These are phyloP conservation scores for Sphaerophoria rueppellii DNA, from an alignment of 2,888 invertebrate genomes.

Conservation along the genomic window DNA sequence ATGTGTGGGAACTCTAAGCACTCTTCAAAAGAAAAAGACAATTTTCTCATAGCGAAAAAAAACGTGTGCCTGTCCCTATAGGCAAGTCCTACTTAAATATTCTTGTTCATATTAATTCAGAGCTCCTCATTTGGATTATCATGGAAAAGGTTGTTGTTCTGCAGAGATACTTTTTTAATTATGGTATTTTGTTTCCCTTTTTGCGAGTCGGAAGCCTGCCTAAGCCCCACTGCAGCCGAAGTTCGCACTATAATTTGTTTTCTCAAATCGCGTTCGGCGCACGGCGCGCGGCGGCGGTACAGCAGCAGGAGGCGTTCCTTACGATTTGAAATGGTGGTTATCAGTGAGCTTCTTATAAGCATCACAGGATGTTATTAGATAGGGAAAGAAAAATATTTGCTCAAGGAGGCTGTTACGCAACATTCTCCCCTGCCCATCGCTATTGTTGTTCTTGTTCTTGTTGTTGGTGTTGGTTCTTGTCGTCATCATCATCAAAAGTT, in stretches of 20 bases:
- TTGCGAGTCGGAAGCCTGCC: not conserved
- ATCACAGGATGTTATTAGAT: conserved; percentile 26
- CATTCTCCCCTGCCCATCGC: not conserved
- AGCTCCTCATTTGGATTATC: conserved; percentile 27
- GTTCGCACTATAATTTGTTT: conserved; percentile 33
- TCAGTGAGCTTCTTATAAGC: conserved; percentile 29
- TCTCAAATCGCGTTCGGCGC: not conserved
- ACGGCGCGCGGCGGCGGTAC: not conserved
- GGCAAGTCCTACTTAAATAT: conserved; percentile 13
- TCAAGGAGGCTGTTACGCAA: conserved; percentile 24
- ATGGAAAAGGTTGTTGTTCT: conserved; percentile 10
- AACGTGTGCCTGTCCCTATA: conserved; percentile 1
- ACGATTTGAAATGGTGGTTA: not conserved
- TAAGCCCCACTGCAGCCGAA: not conserved
- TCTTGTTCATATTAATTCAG: not conserved
- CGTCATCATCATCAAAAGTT: not conserved
- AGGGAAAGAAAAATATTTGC: conserved; percentile 10
- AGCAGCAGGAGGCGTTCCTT: not conserved
- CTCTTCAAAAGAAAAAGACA: not conserved
- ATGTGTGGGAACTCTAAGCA: conserved; percentile 43
- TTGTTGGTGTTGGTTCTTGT: not conserved
- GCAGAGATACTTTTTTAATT: conserved; percentile 29
- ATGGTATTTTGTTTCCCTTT: conserved; percentile 33
- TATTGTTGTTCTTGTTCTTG: not conserved
- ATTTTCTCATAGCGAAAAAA: conserved; percentile 20